These are phyloP conservation scores for Sternarchorhynchus goeldii DNA, from an alignment of 2,797 vertebrate genomes.

Conservation along the genomic window DNA sequence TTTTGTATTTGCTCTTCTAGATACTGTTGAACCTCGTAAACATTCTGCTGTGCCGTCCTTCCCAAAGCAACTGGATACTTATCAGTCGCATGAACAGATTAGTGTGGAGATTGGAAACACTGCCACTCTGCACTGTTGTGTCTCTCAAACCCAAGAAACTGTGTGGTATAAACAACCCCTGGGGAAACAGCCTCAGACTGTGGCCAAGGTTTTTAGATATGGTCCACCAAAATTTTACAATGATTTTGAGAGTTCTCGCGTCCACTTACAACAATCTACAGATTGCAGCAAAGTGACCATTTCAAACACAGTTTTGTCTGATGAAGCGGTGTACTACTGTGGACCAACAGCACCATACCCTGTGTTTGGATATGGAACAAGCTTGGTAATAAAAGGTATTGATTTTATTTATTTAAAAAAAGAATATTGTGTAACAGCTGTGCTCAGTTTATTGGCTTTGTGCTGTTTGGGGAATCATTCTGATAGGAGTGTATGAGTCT, in stretches of 20 bases:
- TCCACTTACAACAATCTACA: background rate
- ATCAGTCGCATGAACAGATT: background rate
- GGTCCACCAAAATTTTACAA: background rate
- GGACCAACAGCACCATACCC: background rate
- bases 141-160: background rate
- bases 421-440: background rate
- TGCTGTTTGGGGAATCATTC: too few species aligned
- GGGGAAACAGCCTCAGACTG: background rate
- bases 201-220: background rate
- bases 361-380: background rate
- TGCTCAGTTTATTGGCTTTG: too few species aligned
- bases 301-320: background rate
- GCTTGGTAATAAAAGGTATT: background rate
- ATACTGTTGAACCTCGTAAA: too few species aligned
- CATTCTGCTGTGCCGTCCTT: too few species aligned
- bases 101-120: background rate
- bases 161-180: background rate
- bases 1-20: too few species aligned
- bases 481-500: too few species aligned
- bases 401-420: background rate
- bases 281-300: background rate
- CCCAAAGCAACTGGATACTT: background rate
- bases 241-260: background rate
- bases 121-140: background rate
- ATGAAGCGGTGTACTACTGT: constrained; percentile 15